These are phyloP conservation scores for Pseudomyrmex concolor DNA, from an alignment of 1,140 invertebrate species.

Conservation along the genomic window DNA sequence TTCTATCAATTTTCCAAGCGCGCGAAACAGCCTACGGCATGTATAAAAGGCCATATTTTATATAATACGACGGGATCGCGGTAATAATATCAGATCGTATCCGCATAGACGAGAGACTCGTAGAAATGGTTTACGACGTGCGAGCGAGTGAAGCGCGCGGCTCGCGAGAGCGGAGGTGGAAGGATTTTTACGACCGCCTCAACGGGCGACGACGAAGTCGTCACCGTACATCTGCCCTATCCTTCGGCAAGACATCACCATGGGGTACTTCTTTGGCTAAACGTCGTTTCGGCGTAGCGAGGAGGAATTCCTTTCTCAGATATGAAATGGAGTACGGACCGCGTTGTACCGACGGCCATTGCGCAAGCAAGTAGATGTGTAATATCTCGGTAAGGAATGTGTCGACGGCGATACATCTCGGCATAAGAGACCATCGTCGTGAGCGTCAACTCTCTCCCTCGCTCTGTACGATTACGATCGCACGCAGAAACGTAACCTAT, in stretches of 20 bases:
- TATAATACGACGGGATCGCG: conserved; percentile 57
- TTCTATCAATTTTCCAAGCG: not conserved
- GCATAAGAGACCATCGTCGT: conserved; percentile 34
- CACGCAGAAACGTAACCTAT: not conserved
- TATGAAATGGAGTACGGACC: conserved; percentile 38
- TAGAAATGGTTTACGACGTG: conserved; percentile 76
- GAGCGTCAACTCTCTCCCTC: not conserved
- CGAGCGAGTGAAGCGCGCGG: conserved; percentile 63
- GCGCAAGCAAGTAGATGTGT: conserved; percentile 44
- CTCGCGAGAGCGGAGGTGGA: conserved; percentile 59
- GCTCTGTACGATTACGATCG: not conserved
- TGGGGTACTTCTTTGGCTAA: conserved; percentile 42
- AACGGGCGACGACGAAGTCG: conserved; percentile 44
- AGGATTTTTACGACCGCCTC: conserved; percentile 77
- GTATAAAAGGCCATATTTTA: conserved; percentile 68
- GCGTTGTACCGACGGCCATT: conserved; percentile 20
- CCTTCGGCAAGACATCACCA: conserved; percentile 5
- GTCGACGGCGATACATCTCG: conserved; percentile 14
- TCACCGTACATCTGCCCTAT: conserved; percentile 29
- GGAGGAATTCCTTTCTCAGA: conserved; percentile 51
- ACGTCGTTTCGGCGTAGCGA: not conserved
- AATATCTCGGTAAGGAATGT: conserved; percentile 45
- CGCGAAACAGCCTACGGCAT: conserved; percentile 1
- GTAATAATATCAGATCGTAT: conserved; percentile 77
- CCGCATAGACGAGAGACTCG: conserved; percentile 58